These are phyloP conservation scores for Glossophaga mutica DNA, from an alignment of 2,797 vertebrate species.

Conservation along the genomic window DNA sequence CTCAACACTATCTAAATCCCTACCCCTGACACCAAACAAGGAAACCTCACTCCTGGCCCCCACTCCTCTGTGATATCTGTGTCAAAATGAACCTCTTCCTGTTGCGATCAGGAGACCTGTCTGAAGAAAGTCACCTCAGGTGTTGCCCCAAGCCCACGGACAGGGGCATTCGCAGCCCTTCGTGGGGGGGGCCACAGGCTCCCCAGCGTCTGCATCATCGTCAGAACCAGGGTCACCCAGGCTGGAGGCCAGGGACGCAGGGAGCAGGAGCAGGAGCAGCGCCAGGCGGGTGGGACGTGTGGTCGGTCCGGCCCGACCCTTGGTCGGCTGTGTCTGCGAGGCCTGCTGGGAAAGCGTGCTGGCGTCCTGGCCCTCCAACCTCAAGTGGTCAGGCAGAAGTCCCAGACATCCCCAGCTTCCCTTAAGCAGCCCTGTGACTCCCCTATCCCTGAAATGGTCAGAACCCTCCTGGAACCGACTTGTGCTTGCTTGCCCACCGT, in stretches of 20 bases:
- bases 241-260: background rate
- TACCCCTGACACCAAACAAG: background rate
- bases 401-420: slow-evolving; percentile 22
- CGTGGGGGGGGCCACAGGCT: background rate
- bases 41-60: background rate
- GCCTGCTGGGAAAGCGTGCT: background rate
- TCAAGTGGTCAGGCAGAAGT: background rate
- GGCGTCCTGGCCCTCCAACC: background rate
- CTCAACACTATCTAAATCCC: background rate
- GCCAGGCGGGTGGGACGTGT: background rate
- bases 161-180: background rate
- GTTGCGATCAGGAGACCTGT: background rate
- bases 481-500: background rate
- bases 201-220: background rate
- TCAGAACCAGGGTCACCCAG: background rate
- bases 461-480: background rate
- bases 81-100: background rate
- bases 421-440: background rate
- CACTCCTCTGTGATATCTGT: background rate
- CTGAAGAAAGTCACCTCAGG: background rate
- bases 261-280: background rate
- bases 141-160: background rate
- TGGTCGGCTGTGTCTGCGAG: background rate
- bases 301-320: background rate
- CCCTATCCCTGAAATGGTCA: background rate